Conservation (phyloP, 2,888 invertebrate genomes). For the Salpingus planirostris region DNA sequence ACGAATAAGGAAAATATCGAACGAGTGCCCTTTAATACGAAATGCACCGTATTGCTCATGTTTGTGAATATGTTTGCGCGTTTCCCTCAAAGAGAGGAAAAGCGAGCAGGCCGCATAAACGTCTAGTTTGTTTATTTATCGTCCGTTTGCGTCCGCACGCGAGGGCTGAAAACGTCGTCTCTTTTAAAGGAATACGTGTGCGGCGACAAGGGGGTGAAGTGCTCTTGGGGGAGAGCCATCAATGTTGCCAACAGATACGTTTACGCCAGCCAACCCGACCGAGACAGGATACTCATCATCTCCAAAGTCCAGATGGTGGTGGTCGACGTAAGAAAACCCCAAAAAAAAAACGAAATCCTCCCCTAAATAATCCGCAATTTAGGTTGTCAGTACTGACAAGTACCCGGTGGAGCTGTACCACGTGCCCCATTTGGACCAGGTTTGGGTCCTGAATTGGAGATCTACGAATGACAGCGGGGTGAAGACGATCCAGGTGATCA, state of each 20-base stretch:
- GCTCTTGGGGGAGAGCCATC: slow-evolving; percentile 64
- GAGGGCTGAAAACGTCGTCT: too few relatives aligned
- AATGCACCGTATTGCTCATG: too few relatives aligned
- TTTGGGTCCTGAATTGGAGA: slow-evolving; percentile 67
- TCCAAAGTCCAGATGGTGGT: slow-evolving; percentile 64
- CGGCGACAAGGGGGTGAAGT: slow-evolving; percentile 57
- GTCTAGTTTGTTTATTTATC: too few relatives aligned
- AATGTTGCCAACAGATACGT: slow-evolving; percentile 63
- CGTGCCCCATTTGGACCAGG: slow-evolving; percentile 61
- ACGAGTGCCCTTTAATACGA: too few relatives aligned
- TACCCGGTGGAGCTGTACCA: slow-evolving; percentile 62
- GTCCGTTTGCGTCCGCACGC: too few relatives aligned
- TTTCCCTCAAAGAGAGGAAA: too few relatives aligned
- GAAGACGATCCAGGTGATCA: slow-evolving; percentile 62
- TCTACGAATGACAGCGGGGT: slow-evolving; percentile 49
- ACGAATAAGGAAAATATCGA: too few relatives aligned
- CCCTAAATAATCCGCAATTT: slow-evolving; percentile 2
- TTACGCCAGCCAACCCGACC: slow-evolving; percentile 62
- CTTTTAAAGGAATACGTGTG: slow-evolving; percentile 55
- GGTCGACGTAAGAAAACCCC: slow-evolving; percentile 46
- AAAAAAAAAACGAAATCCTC: neutral
- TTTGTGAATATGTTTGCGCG: too few relatives aligned
- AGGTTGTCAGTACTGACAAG: slow-evolving; percentile 61
- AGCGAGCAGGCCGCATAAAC: too few relatives aligned
- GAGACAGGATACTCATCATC: slow-evolving; percentile 61